These are phyloP conservation scores for Micrasema minimum DNA, from an alignment of 1,140 invertebrate species.

Conservation along the genomic window DNA sequence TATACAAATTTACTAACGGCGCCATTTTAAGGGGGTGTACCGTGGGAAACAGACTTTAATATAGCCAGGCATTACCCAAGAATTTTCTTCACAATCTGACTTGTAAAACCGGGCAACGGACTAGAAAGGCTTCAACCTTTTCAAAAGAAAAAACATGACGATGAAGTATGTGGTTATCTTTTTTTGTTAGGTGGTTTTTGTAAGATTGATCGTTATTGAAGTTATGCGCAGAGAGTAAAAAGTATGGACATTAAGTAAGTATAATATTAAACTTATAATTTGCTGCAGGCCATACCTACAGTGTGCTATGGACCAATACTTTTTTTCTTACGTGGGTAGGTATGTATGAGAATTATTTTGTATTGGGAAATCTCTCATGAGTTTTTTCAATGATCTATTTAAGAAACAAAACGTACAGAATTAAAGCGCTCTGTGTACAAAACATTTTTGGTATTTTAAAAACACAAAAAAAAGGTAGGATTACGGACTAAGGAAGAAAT, in stretches of 20 bases:
- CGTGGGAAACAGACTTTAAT: conserved; percentile 37
- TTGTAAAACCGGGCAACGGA: neutral
- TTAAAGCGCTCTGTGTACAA: no score
- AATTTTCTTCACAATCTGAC: neutral
- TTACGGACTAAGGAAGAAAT: no score
- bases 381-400: no score
- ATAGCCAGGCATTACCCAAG: conserved; percentile 11
- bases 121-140: neutral
- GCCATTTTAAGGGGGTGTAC: conserved; percentile 36
- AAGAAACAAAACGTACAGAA: no score
- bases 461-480: no score
- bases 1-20: conserved; percentile 43
- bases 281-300: conserved; percentile 5
- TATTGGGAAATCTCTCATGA: no score
- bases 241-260: conserved; percentile 25
- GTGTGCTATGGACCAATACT: neutral
- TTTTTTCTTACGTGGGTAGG: neutral
- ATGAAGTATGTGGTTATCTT: neutral
- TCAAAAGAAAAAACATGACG: neutral
- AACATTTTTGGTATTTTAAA: no score
- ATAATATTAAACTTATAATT: conserved; percentile 16
- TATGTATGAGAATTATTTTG: no score
- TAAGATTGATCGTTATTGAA: conserved; percentile 19
- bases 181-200: neutral
- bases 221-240: conserved; percentile 33